A percentile compares a stretch with the other conserved stretches of the same genome.
These are phyloP conservation scores for Leptothorax acervorum DNA, from an alignment of 2,888 invertebrate species.

Conservation along the genomic window DNA sequence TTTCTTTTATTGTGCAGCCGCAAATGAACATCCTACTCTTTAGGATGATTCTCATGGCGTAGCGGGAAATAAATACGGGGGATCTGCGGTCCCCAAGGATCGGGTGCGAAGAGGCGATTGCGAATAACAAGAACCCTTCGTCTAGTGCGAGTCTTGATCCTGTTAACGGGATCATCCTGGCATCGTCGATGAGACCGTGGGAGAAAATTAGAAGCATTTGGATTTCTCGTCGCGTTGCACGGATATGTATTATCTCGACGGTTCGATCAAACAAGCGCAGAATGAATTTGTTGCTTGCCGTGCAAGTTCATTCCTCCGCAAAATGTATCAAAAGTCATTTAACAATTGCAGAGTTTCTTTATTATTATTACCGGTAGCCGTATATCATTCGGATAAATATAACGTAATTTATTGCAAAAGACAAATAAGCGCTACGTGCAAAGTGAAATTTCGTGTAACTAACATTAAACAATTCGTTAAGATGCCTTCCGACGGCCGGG, in stretches of 20 bases:
- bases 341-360: not conserved
- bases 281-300: not conserved
- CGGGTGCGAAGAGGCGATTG: conserved; percentile 73
- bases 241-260: conserved; percentile 36
- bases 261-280: not conserved
- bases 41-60: conserved; percentile 69
- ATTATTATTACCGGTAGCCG: not conserved
- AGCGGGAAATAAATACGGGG: conserved; percentile 55
- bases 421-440: not conserved
- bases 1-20: conserved; percentile 66
- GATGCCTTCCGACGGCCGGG: not conserved
- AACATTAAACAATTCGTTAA: not conserved
- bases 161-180: conserved; percentile 83
- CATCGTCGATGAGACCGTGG: conserved; percentile 67
- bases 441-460: not conserved
- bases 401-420: not conserved
- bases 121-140: conserved; percentile 82
- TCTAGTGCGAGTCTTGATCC: conserved; percentile 80
- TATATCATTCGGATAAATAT: not conserved
- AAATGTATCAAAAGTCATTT: not conserved
- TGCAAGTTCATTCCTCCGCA: not conserved
- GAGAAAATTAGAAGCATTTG: conserved; percentile 71
- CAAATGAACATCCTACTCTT: conserved; percentile 67
- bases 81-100: conserved; percentile 80
- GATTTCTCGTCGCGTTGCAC: conserved; percentile 55